These are phyloP conservation scores for Alethe castanea DNA, from an alignment of 2,113 vertebrate genomes.

Conservation along the genomic window DNA sequence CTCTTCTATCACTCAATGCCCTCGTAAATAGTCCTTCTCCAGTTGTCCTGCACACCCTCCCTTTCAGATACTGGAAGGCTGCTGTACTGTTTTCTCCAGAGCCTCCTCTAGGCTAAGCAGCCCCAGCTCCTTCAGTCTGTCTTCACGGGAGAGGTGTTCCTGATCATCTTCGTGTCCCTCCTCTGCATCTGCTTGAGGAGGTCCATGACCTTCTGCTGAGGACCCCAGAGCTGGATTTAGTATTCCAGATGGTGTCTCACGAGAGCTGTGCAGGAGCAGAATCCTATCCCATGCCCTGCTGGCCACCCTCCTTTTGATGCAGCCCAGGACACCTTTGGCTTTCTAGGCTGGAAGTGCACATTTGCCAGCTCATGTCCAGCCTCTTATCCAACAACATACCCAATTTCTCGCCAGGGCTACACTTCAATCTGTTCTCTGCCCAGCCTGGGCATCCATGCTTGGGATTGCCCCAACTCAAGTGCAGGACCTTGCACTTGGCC, in stretches of 20 bases:
- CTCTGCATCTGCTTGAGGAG: not conserved
- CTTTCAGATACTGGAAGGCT: not conserved
- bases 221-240: not conserved
- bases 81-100: not conserved
- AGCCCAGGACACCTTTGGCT: not conserved
- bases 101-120: not conserved
- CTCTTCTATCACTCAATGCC: not conserved
- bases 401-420: not conserved
- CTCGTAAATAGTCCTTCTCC: not conserved
- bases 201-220: not conserved
- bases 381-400: not conserved
- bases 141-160: not conserved
- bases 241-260: not conserved
- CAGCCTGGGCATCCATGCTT: not conserved
- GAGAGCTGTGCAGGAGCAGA: not conserved
- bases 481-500: not conserved
- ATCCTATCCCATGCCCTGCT: not conserved
- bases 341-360: not conserved
- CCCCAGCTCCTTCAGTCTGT: not conserved
- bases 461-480: not conserved
- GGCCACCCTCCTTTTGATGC: not conserved
- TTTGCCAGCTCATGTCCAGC: not conserved
- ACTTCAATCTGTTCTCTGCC: not conserved
- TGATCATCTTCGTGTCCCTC: not conserved
- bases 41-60: not conserved